Base-by-base conservation (phyloP, 1,140 invertebrate species). In the Drosophila pseudoobscura region DNA sequence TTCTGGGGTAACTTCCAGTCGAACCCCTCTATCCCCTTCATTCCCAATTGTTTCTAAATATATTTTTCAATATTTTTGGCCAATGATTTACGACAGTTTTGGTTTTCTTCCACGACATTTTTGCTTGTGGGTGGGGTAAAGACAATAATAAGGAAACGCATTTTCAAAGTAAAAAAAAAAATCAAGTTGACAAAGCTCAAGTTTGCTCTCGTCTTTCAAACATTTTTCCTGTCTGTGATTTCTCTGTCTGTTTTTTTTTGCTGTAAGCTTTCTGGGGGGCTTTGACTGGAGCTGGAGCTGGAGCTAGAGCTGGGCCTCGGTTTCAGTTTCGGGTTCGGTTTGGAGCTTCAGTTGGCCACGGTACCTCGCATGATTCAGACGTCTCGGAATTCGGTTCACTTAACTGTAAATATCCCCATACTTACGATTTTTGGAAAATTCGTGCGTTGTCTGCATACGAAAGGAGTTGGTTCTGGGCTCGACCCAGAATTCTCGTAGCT, bases 281-380 rank as follows among this genome's bases (percentile, higher is more conserved):
- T 39, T 39, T 39, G 35, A 39, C 35, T 39, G 35, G 35, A 39
- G 35, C 26, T 49, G 64, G 63, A 43, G 57, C 71, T 75, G 31
- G 31, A 35, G 31, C 31, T 9, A 35, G 7, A 17, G 47, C 26
- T 53, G 65, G 70, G 51, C 47, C 72, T 75, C 59, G 61, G 46
- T 59, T 75, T 54, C 65, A 61, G 47, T 52, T 60, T 60, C 55
- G 35, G 56, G 46, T 50, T 58, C 15, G 59, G 55, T 46, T 51
- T 24, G 49, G 70, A 49, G 45, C 62, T 56, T 58, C 66, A 78
- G 75, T 78, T 50, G 60, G 31, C 52, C 45, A 65, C 62, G 46
- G 52, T 20, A 47, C 43, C 72, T 78, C 53, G 75, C 43, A 75
- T 78, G 75, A 78, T 35, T 78, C 72, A 75, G 59, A 78, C 60